Conservation (phyloP, 2,888 invertebrate genomes). For the Stratiomys singularior region DNA sequence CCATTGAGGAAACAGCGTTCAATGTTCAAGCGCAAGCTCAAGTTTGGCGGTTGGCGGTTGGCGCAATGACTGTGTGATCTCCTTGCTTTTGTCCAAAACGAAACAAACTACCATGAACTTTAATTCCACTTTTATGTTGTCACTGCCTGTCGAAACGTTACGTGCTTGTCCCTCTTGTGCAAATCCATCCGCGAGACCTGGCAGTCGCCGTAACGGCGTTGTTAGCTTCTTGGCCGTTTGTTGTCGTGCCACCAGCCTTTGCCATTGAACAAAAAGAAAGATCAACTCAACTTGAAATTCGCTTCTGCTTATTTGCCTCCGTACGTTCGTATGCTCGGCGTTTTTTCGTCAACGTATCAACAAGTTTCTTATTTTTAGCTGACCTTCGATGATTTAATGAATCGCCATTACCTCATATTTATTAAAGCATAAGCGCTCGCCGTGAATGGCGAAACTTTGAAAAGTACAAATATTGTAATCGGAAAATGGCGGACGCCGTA, state of each 20-base stretch:
- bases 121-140: constrained; percentile 4
- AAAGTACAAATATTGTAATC: too few species aligned
- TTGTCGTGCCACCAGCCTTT: constrained; percentile 24
- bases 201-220: too few species aligned
- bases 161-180: not conserved
- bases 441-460: constrained; percentile 5
- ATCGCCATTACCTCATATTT: constrained; percentile 18
- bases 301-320: constrained; percentile 8
- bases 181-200: not conserved
- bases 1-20: constrained; percentile 5
- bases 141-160: not conserved
- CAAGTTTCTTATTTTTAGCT: constrained; percentile 26
- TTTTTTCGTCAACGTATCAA: not conserved
- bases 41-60: not conserved
- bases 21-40: not conserved
- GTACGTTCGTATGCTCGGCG: not conserved
- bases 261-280: constrained; percentile 20
- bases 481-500: too few species aligned
- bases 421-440: constrained; percentile 14
- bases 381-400: constrained; percentile 23
- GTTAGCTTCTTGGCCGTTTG: too few species aligned
- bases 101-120: constrained; percentile 28
- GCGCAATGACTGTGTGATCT: constrained; percentile 4
- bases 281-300: constrained; percentile 9
- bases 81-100: constrained; percentile 4